phyloP scores from a whole-genome alignment of 2,797 vertebrate genomes.

The Prionace glauca region DNA sequence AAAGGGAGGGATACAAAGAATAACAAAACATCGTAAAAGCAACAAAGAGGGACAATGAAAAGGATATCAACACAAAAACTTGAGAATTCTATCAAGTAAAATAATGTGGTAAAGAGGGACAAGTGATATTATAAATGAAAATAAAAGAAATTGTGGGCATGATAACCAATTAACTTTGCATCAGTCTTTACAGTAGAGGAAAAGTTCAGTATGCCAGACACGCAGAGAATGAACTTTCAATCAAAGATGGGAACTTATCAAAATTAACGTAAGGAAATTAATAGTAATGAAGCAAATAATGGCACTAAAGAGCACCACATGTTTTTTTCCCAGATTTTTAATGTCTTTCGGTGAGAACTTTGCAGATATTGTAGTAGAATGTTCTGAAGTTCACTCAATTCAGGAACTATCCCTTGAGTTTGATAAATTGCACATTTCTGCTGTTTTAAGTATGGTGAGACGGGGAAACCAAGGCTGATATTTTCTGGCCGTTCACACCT shows the following conservation, averaged over 20 bases:
- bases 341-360: not conserved
- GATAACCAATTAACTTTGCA: no score
- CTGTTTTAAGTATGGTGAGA: not conserved
- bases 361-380: not conserved
- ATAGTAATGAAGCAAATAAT: not conserved
- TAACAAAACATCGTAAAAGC: not conserved
- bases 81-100: not conserved
- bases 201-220: no score
- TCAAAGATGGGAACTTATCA: no score
- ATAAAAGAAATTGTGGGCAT: no score
- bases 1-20: not conserved
- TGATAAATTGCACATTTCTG: not conserved
- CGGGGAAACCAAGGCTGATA: no score
- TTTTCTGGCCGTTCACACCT: no score
- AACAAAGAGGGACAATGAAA: not conserved
- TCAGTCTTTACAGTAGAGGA: no score
- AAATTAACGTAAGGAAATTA: not conserved
- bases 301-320: not conserved
- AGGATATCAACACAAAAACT: not conserved
- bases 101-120: not conserved
- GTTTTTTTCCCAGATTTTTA: not conserved
- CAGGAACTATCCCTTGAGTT: not conserved
- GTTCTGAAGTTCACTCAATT: not conserved
- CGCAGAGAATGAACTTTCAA: no score
- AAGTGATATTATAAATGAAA: no score